Conservation (phyloP, 2,888 invertebrate species). For the Hirtodrosophila cameraria region DNA sequence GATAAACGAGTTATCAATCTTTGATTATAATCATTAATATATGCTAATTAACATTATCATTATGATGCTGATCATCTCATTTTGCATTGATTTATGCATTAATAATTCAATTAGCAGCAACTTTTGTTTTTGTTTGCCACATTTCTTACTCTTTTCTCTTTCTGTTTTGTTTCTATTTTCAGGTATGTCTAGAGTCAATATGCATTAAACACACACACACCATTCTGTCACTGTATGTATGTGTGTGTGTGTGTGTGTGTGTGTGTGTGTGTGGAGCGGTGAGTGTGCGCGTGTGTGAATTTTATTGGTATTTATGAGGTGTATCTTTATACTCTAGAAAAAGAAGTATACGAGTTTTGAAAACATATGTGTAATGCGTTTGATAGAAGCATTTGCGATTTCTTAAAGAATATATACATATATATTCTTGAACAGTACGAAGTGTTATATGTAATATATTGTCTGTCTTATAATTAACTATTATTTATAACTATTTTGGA, state of each 20-base stretch:
- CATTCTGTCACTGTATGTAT: too few relatives aligned
- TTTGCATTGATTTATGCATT: constrained; percentile 66
- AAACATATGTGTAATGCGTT: too few relatives aligned
- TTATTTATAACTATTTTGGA: too few relatives aligned
- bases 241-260: constrained; percentile 4
- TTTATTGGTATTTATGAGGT: too few relatives aligned
- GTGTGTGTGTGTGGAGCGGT: not conserved
- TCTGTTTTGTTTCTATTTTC: constrained; percentile 34
- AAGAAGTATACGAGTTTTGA: too few relatives aligned
- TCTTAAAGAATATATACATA: too few relatives aligned
- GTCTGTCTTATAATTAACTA: too few relatives aligned
- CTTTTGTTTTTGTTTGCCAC: constrained; percentile 27
- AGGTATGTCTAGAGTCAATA: constrained; percentile 61
- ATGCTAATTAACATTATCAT: constrained; percentile 4
- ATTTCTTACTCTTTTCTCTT: constrained; percentile 9
- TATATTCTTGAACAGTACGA: too few relatives aligned
- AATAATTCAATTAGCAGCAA: constrained; percentile 66
- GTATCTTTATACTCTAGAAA: too few relatives aligned
- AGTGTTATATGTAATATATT: too few relatives aligned
- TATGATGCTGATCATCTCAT: constrained; percentile 32
- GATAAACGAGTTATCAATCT: constrained; percentile 27
- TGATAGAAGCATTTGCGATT: too few relatives aligned
- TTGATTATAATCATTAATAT: constrained; percentile 5
- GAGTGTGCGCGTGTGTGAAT: too few relatives aligned
- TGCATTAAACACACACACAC: constrained; percentile 38